phyloP scores from a whole-genome alignment of 2,113 vertebrate genomes.

The Lynx canadensis region DNA sequence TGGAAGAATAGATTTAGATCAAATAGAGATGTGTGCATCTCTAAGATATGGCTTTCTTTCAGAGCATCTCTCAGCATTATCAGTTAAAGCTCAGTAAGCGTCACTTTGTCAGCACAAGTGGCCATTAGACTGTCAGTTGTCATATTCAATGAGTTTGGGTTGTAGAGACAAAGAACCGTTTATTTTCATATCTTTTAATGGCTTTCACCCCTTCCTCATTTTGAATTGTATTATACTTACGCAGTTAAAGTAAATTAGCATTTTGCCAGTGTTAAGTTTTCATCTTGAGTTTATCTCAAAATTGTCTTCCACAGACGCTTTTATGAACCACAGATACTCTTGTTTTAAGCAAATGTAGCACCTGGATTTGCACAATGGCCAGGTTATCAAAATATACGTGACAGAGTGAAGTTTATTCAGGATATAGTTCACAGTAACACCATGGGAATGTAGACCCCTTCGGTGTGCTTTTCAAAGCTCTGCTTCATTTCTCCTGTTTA shows the following conservation, averaged over 20 bases:
- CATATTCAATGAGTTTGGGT: background rate
- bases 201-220: background rate
- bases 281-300: slow-evolving; percentile 30
- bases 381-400: background rate
- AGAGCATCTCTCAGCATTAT: background rate
- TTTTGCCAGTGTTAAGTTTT: background rate
- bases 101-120: background rate
- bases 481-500: background rate
- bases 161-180: background rate
- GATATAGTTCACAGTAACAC: background rate
- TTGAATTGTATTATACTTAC: background rate
- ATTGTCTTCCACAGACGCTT: background rate
- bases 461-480: background rate
- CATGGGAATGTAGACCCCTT: background rate
- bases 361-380: background rate
- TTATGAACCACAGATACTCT: background rate
- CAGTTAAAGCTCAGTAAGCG: background rate
- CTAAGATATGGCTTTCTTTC: background rate
- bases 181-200: background rate
- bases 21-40: background rate
- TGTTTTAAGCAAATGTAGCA: background rate
- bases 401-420: background rate
- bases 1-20: background rate
- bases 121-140: background rate
- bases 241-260: background rate